Evolutionary conservation across 2,113 vertebrate species (phyloP).

Genomic region (Craseonycteris thonglongyai): DNA sequence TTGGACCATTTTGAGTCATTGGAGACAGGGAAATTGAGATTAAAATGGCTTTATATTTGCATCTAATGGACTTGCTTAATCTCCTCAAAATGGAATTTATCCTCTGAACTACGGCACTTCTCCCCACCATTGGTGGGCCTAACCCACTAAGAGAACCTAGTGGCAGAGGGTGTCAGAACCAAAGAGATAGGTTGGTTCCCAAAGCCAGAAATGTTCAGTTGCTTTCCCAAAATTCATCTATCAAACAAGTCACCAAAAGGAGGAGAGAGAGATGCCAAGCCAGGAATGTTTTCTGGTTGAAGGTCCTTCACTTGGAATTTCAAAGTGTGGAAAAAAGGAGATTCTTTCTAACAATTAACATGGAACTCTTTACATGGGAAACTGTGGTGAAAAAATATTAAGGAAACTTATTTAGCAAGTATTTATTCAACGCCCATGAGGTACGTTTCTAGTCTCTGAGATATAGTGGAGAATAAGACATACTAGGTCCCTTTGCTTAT

Average conservation of each 20-base stretch:
- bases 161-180: not conserved
- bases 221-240: not conserved
- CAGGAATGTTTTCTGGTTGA: constrained; percentile 5
- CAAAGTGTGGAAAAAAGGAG: not conserved
- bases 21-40: not conserved
- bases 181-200: not conserved
- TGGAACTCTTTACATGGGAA: not conserved
- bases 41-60: not conserved
- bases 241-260: not conserved
- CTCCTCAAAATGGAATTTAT: not conserved
- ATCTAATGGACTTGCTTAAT: not conserved
- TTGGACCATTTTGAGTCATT: not conserved
- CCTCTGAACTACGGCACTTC: not conserved
- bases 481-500: not conserved
- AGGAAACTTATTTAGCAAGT: not conserved
- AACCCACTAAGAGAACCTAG: not conserved
- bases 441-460: not conserved
- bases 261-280: not conserved
- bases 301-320: not conserved
- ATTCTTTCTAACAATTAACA: not conserved
- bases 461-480: not conserved
- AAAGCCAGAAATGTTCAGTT: not conserved
- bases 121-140: not conserved
- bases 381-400: not conserved
- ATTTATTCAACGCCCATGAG: not conserved